Conservation (phyloP, 2,797 vertebrate genomes). For the Psittacula echo region DNA sequence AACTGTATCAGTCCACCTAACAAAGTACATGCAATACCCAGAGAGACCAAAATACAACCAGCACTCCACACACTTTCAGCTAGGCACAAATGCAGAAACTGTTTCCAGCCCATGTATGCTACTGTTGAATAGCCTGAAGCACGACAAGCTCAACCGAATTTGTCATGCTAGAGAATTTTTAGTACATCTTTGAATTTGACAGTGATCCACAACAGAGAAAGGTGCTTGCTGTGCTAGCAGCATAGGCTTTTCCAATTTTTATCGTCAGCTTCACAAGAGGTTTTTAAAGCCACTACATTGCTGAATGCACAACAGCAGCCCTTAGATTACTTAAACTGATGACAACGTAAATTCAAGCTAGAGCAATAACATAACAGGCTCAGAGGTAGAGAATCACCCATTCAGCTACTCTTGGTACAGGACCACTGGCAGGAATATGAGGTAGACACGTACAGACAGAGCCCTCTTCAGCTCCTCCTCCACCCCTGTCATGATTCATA, state of each 20-base stretch:
- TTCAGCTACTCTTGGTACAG: neutral
- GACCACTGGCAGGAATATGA: neutral
- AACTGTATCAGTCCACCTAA: neutral
- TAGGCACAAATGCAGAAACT: neutral
- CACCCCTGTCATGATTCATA: neutral
- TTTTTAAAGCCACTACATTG: neutral
- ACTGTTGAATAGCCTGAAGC: neutral
- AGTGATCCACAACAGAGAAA: neutral
- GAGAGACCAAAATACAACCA: neutral
- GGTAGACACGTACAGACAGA: accelerated
- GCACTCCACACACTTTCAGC: neutral
- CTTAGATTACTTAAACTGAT: neutral
- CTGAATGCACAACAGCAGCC: neutral
- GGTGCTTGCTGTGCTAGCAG: neutral
- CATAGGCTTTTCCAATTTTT: neutral
- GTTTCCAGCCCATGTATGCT: neutral
- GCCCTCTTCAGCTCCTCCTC: neutral
- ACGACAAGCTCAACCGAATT: neutral
- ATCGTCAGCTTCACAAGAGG: neutral
- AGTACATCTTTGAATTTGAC: neutral
- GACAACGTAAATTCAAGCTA: neutral
- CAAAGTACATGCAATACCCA: neutral
- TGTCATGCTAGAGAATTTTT: neutral
- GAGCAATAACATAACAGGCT: neutral
- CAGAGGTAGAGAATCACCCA: neutral